Evolutionary conservation across 2,888 invertebrate genomes (phyloP), one percentile per base, ranked within the genome.

Genomic region (Macrophya annulata): DNA sequence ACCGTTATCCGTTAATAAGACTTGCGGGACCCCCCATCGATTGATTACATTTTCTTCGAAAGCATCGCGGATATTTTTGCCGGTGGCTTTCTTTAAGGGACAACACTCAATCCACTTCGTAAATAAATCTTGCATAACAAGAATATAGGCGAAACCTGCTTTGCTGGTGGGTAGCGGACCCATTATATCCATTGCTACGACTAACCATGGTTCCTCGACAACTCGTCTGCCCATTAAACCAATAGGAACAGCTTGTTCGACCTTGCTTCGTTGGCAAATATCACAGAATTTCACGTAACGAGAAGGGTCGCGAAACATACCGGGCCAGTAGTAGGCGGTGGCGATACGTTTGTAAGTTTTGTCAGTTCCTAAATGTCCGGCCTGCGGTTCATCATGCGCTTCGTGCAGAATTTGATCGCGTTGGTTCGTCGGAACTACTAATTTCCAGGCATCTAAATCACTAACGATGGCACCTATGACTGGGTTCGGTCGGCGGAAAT

Each of bases 1-100:
- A 0, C 90, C 90, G 84, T 90, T 89, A 74, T 90, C 90, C 0
- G 85, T 85, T 0, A 89, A 48, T 1, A 90, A n/a, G 8, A 82
- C 71, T 25, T 86, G 51, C 0, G 89, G 89, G 0, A 79, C 84
- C 1, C 89, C 89, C 85, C 87, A 89, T 0, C 85, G 71, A 10
- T 86, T 84, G 37, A 89, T 85, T 6, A 89, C 79, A 0, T 86
- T 25, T 10, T 87, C 84, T 15, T 87, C 85, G 25, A 90, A 76
- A 0, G 82, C 84, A 3, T 86, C 79, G 0, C 31, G 74, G 0
- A 89, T 85, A 0, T 84, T 82, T 25, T 62, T 74, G 0, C 87
- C 87, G 0, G 85, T 88, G 9, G 45, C 45, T 45, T 45, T 45
- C n/a, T 3, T 12, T 3, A 12, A 45, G 45, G 45, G 10, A 10